phyloP scores from a whole-genome alignment of 2,888 invertebrate genomes.

The Noctua pronuba region DNA sequence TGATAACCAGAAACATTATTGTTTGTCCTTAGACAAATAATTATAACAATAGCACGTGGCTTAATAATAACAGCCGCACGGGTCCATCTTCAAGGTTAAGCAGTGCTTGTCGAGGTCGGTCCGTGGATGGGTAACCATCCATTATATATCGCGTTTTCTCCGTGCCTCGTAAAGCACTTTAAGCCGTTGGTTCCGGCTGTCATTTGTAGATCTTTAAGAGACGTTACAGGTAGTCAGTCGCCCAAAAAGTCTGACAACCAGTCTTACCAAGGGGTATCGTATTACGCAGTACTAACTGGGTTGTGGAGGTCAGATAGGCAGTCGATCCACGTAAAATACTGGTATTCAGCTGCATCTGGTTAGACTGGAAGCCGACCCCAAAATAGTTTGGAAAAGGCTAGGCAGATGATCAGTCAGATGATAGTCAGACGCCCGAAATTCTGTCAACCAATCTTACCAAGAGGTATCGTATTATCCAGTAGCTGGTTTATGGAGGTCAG shows the following conservation, averaged over 20 bases:
- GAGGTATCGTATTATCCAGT: no score
- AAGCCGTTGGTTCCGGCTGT: background rate
- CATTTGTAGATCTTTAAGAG: no score
- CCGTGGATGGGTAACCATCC: background rate
- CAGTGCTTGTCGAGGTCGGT: background rate
- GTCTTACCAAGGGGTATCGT: no score
- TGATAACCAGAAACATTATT: constrained; percentile 11
- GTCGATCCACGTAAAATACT: background rate
- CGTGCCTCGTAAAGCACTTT: background rate
- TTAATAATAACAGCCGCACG: background rate
- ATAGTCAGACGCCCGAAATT: no score
- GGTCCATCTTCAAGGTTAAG: background rate
- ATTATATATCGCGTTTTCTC: background rate
- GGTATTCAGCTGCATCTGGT: background rate
- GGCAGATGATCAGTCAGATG: no score
- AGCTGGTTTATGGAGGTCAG: no score
- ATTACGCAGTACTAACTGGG: no score
- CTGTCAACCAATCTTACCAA: no score
- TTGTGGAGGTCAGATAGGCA: no score
- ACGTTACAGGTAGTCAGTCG: no score
- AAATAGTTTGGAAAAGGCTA: background rate
- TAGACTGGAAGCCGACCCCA: no score
- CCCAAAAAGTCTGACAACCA: no score
- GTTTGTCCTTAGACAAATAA: constrained; percentile 31
- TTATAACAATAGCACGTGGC: constrained; percentile 17